Percentiles rank a stretch among this genome's conserved stretches.
Conservation (phyloP, 2,113 vertebrate species). For the Lepus europaeus region DNA sequence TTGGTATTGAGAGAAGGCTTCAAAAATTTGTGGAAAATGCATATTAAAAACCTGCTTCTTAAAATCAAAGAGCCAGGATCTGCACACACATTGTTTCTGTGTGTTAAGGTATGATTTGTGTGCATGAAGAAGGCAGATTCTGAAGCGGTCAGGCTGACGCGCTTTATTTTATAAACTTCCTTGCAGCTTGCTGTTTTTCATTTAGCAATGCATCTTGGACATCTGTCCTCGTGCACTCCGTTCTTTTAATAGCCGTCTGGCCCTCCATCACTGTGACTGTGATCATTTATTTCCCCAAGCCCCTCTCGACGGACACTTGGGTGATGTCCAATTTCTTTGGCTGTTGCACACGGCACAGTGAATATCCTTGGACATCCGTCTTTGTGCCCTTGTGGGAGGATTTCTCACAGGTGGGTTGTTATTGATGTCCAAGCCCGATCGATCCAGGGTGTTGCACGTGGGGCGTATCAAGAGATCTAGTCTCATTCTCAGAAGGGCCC, state of each 20-base stretch:
- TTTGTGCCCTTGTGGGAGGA: slow-evolving; percentile 55
- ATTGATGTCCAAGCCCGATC: neutral
- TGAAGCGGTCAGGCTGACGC: neutral
- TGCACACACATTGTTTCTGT: neutral
- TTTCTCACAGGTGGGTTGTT: slow-evolving; percentile 44
- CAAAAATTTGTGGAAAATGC: no score
- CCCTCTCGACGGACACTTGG: neutral
- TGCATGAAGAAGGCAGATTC: neutral
- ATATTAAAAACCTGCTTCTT: neutral
- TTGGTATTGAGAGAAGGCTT: no score
- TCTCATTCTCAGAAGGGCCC: slow-evolving; percentile 20
- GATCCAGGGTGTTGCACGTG: neutral
- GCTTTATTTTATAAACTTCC: neutral
- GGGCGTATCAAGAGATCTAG: neutral
- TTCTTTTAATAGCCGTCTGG: neutral
- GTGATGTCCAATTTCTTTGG: neutral
- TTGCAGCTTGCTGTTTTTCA: neutral
- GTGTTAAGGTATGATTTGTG: neutral
- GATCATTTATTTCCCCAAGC: slow-evolving; percentile 4
- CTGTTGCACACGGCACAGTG: neutral
- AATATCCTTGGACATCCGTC: slow-evolving; percentile 15
- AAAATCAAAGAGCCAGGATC: neutral
- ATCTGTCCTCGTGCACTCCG: neutral
- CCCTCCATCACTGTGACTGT: neutral
- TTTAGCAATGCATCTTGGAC: neutral